A percentile compares a stretch with the other conserved stretches of the same genome.
These are phyloP conservation scores for Gnatocerus cornutus DNA, from an alignment of 2,888 invertebrate species.

Conservation along the genomic window DNA sequence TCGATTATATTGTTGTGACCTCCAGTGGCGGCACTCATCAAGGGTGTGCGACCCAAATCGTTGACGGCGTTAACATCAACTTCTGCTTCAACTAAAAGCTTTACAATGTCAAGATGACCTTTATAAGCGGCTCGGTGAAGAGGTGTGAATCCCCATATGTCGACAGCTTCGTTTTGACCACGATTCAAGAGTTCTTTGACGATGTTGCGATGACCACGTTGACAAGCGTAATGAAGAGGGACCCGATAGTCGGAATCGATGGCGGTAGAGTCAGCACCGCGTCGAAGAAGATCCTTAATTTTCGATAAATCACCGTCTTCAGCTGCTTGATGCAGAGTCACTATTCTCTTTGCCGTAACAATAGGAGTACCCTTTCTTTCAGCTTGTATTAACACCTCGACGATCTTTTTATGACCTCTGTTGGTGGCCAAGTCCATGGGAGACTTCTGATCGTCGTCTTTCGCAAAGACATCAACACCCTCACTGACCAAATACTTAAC, in stretches of 20 bases:
- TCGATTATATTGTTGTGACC: neutral
- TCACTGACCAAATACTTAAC: neutral
- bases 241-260: neutral
- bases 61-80: conserved; percentile 12
- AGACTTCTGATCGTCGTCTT: neutral
- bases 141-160: neutral
- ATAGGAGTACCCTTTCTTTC: too few species aligned
- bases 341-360: neutral
- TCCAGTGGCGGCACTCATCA: conserved; percentile 1
- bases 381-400: neutral
- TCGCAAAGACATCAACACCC: neutral
- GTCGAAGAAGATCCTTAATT: neutral
- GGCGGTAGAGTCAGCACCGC: neutral
- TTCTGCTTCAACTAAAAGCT: conserved; percentile 64
- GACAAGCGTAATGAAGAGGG: neutral
- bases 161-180: neutral
- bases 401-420: neutral
- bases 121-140: conserved; percentile 3
- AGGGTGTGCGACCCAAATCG: neutral
- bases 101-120: conserved; percentile 16
- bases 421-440: neutral
- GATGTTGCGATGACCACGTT: neutral
- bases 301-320: neutral
- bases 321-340: neutral
- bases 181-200: neutral